These are phyloP conservation scores for Trinectes maculatus DNA, from an alignment of 2,113 vertebrate genomes.

Conservation along the genomic window DNA sequence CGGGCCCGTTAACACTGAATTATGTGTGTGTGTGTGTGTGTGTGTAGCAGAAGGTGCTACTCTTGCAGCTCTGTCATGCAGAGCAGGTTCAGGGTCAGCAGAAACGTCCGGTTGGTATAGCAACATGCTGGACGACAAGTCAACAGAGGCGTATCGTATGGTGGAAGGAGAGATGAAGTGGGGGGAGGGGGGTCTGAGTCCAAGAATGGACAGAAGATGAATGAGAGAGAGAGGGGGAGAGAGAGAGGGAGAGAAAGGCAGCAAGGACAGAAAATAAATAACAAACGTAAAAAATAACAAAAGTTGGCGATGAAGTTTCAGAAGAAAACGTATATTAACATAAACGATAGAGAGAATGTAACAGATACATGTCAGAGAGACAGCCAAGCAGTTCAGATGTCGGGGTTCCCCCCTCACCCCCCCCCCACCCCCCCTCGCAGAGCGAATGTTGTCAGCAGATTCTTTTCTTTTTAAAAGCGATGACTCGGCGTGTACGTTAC, in stretches of 20 bases:
- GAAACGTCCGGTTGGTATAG: slow-evolving; percentile 69
- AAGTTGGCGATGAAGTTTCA: background rate
- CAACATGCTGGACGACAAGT: slow-evolving; percentile 55
- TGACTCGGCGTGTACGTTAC: slow-evolving; percentile 41
- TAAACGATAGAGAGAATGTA: background rate
- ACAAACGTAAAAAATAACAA: background rate
- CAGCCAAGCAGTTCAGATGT: slow-evolving; percentile 32
- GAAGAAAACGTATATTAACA: background rate
- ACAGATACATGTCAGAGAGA: background rate
- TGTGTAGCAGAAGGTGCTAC: slow-evolving; percentile 23
- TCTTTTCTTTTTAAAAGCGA: slow-evolving; percentile 36
- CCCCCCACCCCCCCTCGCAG: no score
- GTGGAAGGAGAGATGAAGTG: slow-evolving; percentile 71
- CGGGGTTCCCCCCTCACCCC: slow-evolving; percentile 51
- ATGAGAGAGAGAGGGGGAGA: slow-evolving; percentile 32
- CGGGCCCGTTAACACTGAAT: background rate
- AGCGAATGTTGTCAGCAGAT: slow-evolving; percentile 55
- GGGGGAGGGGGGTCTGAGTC: slow-evolving; percentile 35
- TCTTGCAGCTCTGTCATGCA: slow-evolving; percentile 59
- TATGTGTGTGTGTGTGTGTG: slow-evolving; percentile 5
- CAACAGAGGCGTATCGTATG: slow-evolving; percentile 77
- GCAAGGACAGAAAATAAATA: background rate
- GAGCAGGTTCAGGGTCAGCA: slow-evolving; percentile 56
- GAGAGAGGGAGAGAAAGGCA: background rate
- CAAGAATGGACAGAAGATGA: slow-evolving; percentile 57